phyloP scores from a whole-genome alignment of 2,113 vertebrate genomes.

The Dasyurus viverrinus region DNA sequence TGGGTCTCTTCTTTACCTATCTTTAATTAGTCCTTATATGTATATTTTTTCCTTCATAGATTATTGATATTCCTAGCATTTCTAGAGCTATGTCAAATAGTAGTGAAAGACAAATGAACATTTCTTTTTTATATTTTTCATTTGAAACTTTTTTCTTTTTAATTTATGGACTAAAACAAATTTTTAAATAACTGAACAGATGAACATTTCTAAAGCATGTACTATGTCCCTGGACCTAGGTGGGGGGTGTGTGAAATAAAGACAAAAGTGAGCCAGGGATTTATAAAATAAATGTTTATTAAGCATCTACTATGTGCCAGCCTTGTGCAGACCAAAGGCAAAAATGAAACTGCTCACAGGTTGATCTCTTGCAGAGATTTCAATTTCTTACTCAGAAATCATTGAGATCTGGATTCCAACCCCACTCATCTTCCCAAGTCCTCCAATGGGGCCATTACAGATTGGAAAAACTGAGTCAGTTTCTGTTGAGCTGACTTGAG shows the following conservation, averaged over 20 bases:
- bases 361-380: not conserved
- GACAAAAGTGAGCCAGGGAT: not conserved
- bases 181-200: not conserved
- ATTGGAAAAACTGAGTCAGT: too few relatives aligned
- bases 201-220: not conserved
- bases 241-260: not conserved
- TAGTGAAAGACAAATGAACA: not conserved
- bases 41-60: not conserved
- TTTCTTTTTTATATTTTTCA: not conserved
- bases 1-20: not conserved
- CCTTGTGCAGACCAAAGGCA: not conserved
- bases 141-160: not conserved
- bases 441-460: too few relatives aligned
- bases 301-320: not conserved
- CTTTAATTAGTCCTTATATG: not conserved
- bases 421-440: too few relatives aligned
- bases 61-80: not conserved
- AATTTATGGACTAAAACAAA: not conserved
- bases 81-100: not conserved
- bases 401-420: too few relatives aligned
- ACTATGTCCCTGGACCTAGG: not conserved
- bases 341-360: not conserved
- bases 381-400: too few relatives aligned
- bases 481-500: too few relatives aligned
- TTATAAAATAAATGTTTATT: not conserved